A percentile compares a stretch with the other conserved stretches of the same genome.
Evolutionary conservation across 2,113 vertebrate species (phyloP).

Genomic region (Nerophis lumbriciformis): DNA sequence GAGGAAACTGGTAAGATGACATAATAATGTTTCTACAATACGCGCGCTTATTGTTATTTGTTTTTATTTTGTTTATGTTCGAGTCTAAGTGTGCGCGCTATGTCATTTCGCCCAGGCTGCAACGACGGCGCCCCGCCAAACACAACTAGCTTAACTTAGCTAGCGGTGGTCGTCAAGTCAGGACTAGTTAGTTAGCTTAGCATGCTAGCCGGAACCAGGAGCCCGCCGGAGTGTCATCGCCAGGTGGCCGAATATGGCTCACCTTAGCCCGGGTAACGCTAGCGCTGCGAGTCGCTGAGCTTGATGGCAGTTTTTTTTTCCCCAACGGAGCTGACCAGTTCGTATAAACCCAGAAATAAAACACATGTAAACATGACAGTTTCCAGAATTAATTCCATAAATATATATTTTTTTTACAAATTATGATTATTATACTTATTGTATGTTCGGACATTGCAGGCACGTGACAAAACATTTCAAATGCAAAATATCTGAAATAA

Average conservation of each 20-base stretch:
- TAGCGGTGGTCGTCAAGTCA: not conserved
- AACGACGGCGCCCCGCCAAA: not conserved
- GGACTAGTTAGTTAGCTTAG: constrained; percentile 21
- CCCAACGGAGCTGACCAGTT: not conserved
- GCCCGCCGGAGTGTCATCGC: not conserved
- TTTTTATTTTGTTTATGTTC: not conserved
- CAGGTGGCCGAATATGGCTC: not conserved
- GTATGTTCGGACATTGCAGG: too few relatives aligned
- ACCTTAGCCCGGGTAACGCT: not conserved
- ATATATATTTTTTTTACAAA: too few relatives aligned
- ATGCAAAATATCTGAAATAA: too few relatives aligned
- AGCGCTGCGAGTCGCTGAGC: not conserved
- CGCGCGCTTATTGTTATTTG: too few relatives aligned
- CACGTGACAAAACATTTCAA: too few relatives aligned
- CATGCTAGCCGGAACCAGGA: not conserved
- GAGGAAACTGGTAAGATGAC: constrained; percentile 54
- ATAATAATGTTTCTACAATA: not conserved
- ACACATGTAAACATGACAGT: too few relatives aligned
- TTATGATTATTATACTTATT: too few relatives aligned
- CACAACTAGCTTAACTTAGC: not conserved
- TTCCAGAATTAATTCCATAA: too few relatives aligned
- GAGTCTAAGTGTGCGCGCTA: too few relatives aligned
- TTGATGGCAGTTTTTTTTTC: not conserved
- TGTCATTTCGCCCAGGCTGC: too few relatives aligned
- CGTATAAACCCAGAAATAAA: not conserved